Evolutionary conservation across 2,113 vertebrate genomes (phyloP).

Genomic region (Steatornis caripensis): DNA sequence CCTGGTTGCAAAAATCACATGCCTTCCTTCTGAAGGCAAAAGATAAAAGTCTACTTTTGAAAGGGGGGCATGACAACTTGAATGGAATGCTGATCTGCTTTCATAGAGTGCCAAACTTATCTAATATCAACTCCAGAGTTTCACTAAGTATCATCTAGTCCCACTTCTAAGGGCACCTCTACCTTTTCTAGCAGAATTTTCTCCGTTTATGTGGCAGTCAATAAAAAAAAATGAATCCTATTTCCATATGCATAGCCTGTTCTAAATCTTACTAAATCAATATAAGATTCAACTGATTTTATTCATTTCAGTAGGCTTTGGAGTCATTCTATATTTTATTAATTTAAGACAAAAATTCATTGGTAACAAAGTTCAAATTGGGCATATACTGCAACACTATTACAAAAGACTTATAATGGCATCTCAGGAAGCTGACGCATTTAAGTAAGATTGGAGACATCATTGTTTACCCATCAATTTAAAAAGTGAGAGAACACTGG

Average conservation of each 20-base stretch:
- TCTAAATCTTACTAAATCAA: neutral
- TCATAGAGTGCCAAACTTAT: constrained; percentile 12
- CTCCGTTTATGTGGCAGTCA: neutral
- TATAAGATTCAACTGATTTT: neutral
- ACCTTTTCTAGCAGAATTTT: neutral
- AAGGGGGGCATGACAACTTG: neutral
- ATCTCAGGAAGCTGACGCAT: neutral
- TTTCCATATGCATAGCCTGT: neutral
- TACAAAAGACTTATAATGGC: accelerated
- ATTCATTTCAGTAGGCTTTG: neutral
- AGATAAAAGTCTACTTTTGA: constrained; percentile 46
- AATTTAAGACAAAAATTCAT: neutral
- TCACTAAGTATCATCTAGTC: constrained; percentile 14
- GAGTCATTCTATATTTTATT: neutral
- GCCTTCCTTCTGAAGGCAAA: constrained; percentile 14
- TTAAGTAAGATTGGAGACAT: neutral
- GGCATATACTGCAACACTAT: neutral
- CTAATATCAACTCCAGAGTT: neutral
- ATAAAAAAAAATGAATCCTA: neutral
- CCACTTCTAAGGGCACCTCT: constrained; percentile 23
- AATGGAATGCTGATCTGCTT: constrained; percentile 52
- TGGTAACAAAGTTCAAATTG: neutral
- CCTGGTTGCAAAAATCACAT: constrained; percentile 34
- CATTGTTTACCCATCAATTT: neutral
- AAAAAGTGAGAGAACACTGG: neutral